Percentiles rank a stretch among this genome's conserved stretches.
phyloP scores from a whole-genome alignment of 2,888 invertebrate species.

The Mellilla xanthometata region DNA sequence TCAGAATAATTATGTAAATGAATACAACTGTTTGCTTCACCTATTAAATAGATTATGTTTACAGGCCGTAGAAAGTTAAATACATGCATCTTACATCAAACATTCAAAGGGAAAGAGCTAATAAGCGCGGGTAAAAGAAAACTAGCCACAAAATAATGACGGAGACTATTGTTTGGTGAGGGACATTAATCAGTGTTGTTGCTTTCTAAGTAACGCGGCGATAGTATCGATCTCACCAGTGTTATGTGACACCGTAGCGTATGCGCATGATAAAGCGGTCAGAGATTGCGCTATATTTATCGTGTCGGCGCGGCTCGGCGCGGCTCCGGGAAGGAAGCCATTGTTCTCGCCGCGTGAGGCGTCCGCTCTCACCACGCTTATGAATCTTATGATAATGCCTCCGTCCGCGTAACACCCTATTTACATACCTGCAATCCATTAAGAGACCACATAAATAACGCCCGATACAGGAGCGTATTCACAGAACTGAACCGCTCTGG shows the following conservation, averaged over 20 bases:
- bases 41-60: slow-evolving; percentile 8
- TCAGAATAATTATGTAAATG: slow-evolving; percentile 20
- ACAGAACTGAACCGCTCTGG: slow-evolving; percentile 24
- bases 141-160: slow-evolving; percentile 26
- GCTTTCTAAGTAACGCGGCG: slow-evolving; percentile 41
- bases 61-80: slow-evolving; percentile 3
- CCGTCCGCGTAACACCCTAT: slow-evolving; percentile 44
- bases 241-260: slow-evolving; percentile 46
- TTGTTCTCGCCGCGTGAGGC: slow-evolving; percentile 55
- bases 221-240: slow-evolving; percentile 41
- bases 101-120: not conserved
- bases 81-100: not conserved
- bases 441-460: slow-evolving; percentile 47
- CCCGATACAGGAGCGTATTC: slow-evolving; percentile 26
- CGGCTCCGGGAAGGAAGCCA: slow-evolving; percentile 43
- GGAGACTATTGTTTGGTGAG: slow-evolving; percentile 41
- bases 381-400: slow-evolving; percentile 33
- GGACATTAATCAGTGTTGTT: slow-evolving; percentile 39
- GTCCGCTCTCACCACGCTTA: slow-evolving; percentile 39
- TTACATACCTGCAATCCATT: slow-evolving; percentile 54
- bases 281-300: slow-evolving; percentile 57
- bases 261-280: slow-evolving; percentile 51
- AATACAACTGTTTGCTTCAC: slow-evolving; percentile 13
- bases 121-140: slow-evolving; percentile 15
- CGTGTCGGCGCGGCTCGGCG: slow-evolving; percentile 47